Conservation (phyloP, 2,888 invertebrate species). For the Eugnorisma glareosa region DNA sequence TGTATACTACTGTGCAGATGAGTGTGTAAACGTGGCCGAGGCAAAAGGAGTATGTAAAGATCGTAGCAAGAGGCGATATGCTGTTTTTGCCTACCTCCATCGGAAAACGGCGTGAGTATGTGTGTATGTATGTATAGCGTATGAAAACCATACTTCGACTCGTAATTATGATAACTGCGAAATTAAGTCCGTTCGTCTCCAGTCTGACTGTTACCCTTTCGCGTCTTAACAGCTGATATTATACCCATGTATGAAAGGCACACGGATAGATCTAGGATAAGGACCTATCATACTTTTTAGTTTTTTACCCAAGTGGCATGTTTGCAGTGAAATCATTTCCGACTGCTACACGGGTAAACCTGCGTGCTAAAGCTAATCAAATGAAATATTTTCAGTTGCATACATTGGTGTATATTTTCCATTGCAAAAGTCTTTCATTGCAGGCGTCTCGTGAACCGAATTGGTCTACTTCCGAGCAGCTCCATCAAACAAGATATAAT, state of each 20-base stretch:
- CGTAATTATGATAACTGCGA: background rate
- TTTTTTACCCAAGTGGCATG: background rate
- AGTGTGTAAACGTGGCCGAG: no score
- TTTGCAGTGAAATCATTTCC: background rate
- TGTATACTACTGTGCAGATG: no score
- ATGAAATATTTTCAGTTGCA: background rate
- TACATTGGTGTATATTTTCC: background rate
- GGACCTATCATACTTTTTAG: background rate
- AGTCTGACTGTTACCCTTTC: background rate
- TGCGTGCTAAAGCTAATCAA: background rate
- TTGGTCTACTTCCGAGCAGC: slow-evolving; percentile 14
- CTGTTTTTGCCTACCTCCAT: no score
- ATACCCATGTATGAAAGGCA: background rate
- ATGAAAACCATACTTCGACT: background rate
- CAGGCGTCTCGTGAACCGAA: background rate
- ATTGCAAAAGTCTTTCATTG: background rate
- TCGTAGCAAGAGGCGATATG: no score
- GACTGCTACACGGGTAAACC: background rate
- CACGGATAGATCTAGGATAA: background rate
- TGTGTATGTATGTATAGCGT: background rate
- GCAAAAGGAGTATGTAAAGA: no score
- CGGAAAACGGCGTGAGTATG: no score
- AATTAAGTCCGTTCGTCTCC: background rate
- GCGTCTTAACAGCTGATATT: background rate
- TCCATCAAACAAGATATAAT: slow-evolving; percentile 44